Percentiles rank a stretch among this genome's conserved stretches.
These are phyloP conservation scores for Noctuana brunneofusca DNA, from an alignment of 2,888 invertebrate genomes.

Conservation along the genomic window DNA sequence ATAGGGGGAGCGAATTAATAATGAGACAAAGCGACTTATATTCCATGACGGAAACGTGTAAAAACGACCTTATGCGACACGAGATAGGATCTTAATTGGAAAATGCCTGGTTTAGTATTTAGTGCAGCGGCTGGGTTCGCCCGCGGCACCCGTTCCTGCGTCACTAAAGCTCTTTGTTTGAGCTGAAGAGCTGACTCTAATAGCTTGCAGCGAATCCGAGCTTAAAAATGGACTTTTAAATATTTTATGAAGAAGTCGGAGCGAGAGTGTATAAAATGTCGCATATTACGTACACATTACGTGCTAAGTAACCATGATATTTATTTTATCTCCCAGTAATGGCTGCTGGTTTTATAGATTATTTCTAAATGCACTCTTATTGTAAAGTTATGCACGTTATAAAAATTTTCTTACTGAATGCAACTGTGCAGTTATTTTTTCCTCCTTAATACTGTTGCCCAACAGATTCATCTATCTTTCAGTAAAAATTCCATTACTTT, in stretches of 20 bases:
- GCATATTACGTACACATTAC: constrained; percentile 35
- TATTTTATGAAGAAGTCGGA: constrained; percentile 72
- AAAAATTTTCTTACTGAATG: not conserved
- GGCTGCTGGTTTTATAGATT: constrained; percentile 11
- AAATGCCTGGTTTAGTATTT: constrained; percentile 59
- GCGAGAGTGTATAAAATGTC: constrained; percentile 54
- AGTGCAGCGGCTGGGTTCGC: constrained; percentile 61
- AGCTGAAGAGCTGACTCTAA: constrained; percentile 80
- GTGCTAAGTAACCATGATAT: constrained; percentile 29
- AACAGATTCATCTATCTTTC: no score
- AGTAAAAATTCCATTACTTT: no score
- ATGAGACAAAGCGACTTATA: constrained; percentile 73
- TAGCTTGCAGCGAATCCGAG: constrained; percentile 78
- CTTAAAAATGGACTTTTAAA: constrained; percentile 80
- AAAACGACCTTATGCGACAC: constrained; percentile 63
- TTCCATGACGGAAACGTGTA: constrained; percentile 48
- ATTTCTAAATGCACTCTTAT: not conserved
- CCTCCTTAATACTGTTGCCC: not conserved
- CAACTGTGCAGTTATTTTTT: no score
- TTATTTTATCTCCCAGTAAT: not conserved
- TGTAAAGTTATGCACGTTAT: not conserved
- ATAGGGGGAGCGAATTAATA: constrained; percentile 76
- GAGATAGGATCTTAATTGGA: constrained; percentile 76
- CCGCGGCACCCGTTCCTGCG: constrained; percentile 65
- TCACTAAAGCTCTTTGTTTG: constrained; percentile 79